Conservation (phyloP, 2,888 invertebrate species). For the Catocala fraxini region DNA sequence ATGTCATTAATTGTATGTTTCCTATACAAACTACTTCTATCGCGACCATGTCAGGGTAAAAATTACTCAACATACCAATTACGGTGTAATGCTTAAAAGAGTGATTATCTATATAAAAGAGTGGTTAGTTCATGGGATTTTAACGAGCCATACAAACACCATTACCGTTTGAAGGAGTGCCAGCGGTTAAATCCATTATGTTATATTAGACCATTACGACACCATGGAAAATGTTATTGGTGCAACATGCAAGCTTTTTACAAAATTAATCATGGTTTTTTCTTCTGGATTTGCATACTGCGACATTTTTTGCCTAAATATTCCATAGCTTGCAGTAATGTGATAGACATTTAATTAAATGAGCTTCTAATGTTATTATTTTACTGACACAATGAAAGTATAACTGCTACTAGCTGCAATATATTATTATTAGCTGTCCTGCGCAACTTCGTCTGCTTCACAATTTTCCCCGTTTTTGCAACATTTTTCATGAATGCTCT, state of each 20-base stretch:
- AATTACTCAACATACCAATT: neutral
- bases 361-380: too few relatives aligned
- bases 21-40: too few relatives aligned
- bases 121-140: conserved; percentile 45
- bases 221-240: conserved; percentile 40
- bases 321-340: neutral
- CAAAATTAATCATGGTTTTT: conserved; percentile 22
- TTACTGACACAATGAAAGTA: too few relatives aligned
- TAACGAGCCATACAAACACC: conserved; percentile 53
- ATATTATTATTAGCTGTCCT: too few relatives aligned
- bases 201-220: conserved; percentile 52
- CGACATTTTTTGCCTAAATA: neutral
- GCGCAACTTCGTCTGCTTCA: too few relatives aligned
- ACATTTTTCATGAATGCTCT: too few relatives aligned
- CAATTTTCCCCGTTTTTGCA: too few relatives aligned
- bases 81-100: neutral
- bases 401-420: too few relatives aligned
- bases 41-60: too few relatives aligned
- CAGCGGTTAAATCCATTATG: conserved; percentile 57
- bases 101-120: conserved; percentile 38
- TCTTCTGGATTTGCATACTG: neutral
- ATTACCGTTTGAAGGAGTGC: conserved; percentile 56
- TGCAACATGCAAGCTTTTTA: conserved; percentile 43
- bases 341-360: too few relatives aligned
- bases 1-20: too few relatives aligned